Conservation (phyloP, 2,888 invertebrate genomes). For the Polydrusus pterygomalis region DNA sequence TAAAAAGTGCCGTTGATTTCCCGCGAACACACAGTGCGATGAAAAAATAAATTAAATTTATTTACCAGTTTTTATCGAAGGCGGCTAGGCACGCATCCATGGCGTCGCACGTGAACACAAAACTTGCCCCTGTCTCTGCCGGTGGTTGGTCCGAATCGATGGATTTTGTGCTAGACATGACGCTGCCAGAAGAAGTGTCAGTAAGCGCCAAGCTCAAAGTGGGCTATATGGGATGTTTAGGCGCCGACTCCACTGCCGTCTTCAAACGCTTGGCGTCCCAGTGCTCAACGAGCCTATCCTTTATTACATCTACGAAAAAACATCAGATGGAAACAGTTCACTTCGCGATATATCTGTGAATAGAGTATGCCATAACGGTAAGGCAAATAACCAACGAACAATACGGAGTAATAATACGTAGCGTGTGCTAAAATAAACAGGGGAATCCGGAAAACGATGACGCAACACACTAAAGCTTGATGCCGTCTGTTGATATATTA, state of each 20-base stretch:
- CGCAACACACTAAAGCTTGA: conserved; percentile 12
- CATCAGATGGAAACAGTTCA: neutral
- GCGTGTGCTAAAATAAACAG: conserved; percentile 5
- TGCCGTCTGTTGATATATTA: too few species aligned
- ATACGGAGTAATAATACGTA: conserved; percentile 3
- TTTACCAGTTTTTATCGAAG: conserved; percentile 92
- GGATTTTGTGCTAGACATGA: conserved; percentile 62
- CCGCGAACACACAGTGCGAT: neutral
- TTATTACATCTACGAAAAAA: neutral
- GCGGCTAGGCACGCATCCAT: conserved; percentile 95
- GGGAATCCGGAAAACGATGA: conserved; percentile 21
- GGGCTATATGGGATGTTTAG: conserved; percentile 13
- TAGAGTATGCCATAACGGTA: neutral
- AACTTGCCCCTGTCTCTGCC: conserved; percentile 33
- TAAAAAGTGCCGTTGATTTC: neutral
- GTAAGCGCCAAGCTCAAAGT: conserved; percentile 60
- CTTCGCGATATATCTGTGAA: neutral
- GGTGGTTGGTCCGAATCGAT: conserved; percentile 58
- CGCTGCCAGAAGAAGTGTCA: conserved; percentile 59
- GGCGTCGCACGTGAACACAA: conserved; percentile 60
- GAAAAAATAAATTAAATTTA: conserved; percentile 30
- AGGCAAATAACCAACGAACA: neutral
- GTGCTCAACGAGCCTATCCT: neutral
- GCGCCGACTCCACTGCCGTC: conserved; percentile 26
- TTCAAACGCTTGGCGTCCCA: neutral